Evolutionary conservation across 1,140 invertebrate species (phyloP), one percentile per base, ranked within the genome.

Genomic region (Macrosteles quadrilineatus): DNA sequence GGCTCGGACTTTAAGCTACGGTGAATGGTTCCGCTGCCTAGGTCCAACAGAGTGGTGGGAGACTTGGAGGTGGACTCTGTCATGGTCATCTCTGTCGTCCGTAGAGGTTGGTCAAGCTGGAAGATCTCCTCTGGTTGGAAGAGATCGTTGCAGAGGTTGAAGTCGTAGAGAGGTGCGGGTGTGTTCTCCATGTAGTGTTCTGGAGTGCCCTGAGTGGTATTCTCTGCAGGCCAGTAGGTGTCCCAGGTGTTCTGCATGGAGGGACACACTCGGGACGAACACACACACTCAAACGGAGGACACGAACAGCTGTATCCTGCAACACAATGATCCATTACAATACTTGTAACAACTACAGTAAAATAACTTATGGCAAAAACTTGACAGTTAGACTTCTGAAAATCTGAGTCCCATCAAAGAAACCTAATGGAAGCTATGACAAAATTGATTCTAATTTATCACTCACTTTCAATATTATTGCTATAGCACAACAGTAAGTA

Each of bases 121-220:
- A 91, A 92, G 57, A 91, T 90, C 78, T 91, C 88, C 76, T 91
- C 89, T 0, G 89, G 88, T 73, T 91, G 89, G 75, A 91, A 91
- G n/a, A 90, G 82, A 73, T 91, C 89, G 9, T 85, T 83, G 0
- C 83, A 81, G 59, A 85, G 79, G 0, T 83, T 78, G 40, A 86
- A 85, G 53, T 87, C 83, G 45, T 80, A 81, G 25, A 65, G 27
- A 29, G 30, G 32, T 43, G 66, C 17, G 63, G 50, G n/a, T 23
- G 36, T 21, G 63, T n/a, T 70, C 32, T 66, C 70, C 32, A 73
- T 67, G 27, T 59, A 53, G 19, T 67, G 66, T 43, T 70, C 71
- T 17, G 69, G 69, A 25, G 62, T 55, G 25, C 59, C 67, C 32
- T 70, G 64, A 36, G 31, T 19, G 55, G 55, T 14, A 25, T 14